phyloP scores from a whole-genome alignment of 1,140 invertebrate species.

The Atta texana region DNA sequence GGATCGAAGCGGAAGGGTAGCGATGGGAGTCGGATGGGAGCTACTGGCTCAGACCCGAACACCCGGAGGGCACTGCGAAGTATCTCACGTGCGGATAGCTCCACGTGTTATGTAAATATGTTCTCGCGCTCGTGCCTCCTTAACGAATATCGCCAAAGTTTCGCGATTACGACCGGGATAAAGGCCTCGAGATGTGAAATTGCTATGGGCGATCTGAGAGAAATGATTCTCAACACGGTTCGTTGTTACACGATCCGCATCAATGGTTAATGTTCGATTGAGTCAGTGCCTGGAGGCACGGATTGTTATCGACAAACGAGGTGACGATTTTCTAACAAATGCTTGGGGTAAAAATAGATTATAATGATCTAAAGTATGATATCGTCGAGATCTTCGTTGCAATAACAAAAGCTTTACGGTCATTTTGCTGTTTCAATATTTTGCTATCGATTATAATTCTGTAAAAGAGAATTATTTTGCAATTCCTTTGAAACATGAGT shows the following conservation, averaged over 20 bases:
- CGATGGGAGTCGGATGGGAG: slow-evolving; percentile 10
- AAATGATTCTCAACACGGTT: slow-evolving; percentile 41
- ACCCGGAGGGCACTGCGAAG: slow-evolving; percentile 53
- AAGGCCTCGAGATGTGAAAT: neutral
- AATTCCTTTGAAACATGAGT: neutral
- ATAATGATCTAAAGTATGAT: neutral
- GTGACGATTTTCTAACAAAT: slow-evolving; percentile 29
- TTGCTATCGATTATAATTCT: neutral
- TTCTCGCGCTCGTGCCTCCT: slow-evolving; percentile 59
- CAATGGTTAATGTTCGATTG: slow-evolving; percentile 15
- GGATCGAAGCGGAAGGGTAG: slow-evolving; percentile 28
- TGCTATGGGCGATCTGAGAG: neutral
- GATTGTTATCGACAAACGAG: slow-evolving; percentile 31
- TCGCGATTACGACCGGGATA: slow-evolving; percentile 31
- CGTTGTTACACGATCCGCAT: neutral
- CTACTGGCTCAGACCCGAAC: slow-evolving; percentile 23
- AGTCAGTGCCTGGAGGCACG: slow-evolving; percentile 5
- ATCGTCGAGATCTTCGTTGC: neutral
- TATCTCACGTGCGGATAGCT: slow-evolving; percentile 28
- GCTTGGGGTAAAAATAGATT: neutral
- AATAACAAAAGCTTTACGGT: neutral
- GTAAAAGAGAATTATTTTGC: neutral
- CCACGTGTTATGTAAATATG: slow-evolving; percentile 74
- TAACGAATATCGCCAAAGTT: slow-evolving; percentile 76
- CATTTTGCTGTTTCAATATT: slow-evolving; percentile 10